phyloP scores from a whole-genome alignment of 2,888 invertebrate genomes.

The Spilosoma lubricipeda region DNA sequence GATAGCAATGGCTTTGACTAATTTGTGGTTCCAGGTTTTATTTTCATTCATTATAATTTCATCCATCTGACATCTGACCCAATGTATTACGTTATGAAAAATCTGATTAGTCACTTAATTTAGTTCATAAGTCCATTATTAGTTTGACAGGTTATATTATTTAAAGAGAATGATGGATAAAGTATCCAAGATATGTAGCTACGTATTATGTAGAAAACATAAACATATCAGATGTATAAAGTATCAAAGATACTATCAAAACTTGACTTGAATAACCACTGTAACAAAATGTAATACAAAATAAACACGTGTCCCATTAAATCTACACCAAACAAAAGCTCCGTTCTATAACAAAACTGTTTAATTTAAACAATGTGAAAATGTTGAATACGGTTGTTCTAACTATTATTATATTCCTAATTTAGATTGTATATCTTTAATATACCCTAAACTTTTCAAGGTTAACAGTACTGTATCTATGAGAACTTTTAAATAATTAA shows the following conservation, averaged over 20 bases:
- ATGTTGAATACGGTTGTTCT: not conserved
- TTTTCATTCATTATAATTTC: no score
- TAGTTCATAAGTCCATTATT: no score
- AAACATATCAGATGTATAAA: not conserved
- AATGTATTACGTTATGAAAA: no score
- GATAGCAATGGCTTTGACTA: no score
- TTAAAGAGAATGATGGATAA: no score
- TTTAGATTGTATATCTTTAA: not conserved
- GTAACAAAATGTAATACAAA: not conserved
- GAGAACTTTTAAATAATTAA: not conserved
- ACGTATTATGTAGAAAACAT: not conserved
- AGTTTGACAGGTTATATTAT: no score
- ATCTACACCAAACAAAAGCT: not conserved
- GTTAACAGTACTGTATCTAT: not conserved
- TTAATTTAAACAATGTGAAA: not conserved
- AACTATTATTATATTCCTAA: not conserved
- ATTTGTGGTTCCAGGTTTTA: no score
- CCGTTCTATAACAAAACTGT: not conserved
- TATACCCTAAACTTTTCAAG: slow-evolving; percentile 6
- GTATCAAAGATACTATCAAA: not conserved
- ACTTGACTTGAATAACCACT: not conserved
- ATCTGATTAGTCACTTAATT: no score
- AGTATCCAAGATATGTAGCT: no score
- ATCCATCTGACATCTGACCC: no score
- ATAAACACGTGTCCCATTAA: slow-evolving; percentile 2